These are phyloP conservation scores for Panurus biarmicus DNA, from an alignment of 2,113 vertebrate species.

Conservation along the genomic window DNA sequence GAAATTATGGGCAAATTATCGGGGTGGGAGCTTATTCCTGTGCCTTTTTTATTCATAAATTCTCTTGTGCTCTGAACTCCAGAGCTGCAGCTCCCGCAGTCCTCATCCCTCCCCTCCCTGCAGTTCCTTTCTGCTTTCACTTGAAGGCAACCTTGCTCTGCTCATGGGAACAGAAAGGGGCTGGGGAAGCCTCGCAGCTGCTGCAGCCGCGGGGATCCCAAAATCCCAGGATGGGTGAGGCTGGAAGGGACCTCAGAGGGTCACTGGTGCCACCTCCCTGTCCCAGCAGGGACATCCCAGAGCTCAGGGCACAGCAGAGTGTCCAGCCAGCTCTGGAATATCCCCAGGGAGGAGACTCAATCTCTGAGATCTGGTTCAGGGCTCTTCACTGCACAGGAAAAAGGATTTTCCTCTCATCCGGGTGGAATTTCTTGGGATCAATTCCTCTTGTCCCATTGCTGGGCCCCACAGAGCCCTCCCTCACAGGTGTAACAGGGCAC, in stretches of 20 bases:
- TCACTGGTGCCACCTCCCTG: neutral
- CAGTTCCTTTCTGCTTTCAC: constrained; percentile 58
- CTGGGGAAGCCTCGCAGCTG: neutral
- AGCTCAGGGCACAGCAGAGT: neutral
- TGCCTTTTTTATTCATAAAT: neutral
- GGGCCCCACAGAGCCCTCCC: neutral
- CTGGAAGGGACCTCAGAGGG: neutral
- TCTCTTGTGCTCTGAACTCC: neutral
- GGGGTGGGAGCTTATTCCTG: neutral
- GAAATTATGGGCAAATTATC: neutral
- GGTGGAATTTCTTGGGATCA: neutral
- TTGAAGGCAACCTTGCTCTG: constrained; percentile 68
- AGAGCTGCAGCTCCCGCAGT: neutral
- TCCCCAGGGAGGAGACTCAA: neutral
- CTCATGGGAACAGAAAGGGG: neutral
- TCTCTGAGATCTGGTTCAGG: neutral
- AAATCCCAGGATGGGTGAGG: neutral
- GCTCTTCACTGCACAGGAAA: neutral
- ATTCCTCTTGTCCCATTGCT: neutral
- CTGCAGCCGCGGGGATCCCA: neutral
- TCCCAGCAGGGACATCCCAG: neutral
- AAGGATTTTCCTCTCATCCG: neutral
- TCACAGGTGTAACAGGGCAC: neutral
- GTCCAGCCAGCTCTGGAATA: neutral
- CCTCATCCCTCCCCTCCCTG: neutral